Percentiles rank a stretch among this genome's conserved stretches.
phyloP scores from a whole-genome alignment of 2,113 vertebrate species.

The Hystrix cristata region DNA sequence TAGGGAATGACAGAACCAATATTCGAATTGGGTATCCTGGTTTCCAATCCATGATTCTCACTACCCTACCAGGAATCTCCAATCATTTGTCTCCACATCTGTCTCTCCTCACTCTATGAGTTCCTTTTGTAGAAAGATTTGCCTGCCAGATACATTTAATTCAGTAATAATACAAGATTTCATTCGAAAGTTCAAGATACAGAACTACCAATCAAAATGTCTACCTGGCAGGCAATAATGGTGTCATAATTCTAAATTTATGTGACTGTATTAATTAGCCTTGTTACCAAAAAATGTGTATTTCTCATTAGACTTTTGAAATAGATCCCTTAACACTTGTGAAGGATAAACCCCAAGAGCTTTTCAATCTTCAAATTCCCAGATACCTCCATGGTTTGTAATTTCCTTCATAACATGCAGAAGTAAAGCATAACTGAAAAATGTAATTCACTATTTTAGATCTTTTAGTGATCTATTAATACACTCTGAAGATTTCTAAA shows the following conservation, averaged over 20 bases:
- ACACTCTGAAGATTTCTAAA: slow-evolving; percentile 45
- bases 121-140: slow-evolving; percentile 32
- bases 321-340: slow-evolving; percentile 25
- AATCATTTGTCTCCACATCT: neutral
- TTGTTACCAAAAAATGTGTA: slow-evolving; percentile 37
- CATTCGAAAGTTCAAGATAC: slow-evolving; percentile 32
- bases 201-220: slow-evolving; percentile 41
- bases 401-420: slow-evolving; percentile 61
- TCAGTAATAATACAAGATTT: slow-evolving; percentile 45
- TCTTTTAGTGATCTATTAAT: slow-evolving; percentile 19
- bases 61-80: neutral
- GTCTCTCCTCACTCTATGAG: neutral
- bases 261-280: slow-evolving; percentile 9
- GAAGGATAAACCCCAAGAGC: neutral
- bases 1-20: neutral
- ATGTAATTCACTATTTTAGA: slow-evolving; percentile 42
- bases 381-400: neutral
- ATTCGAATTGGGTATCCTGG: neutral
- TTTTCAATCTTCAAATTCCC: slow-evolving; percentile 50
- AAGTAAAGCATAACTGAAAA: slow-evolving; percentile 65
- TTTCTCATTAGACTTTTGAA: slow-evolving; percentile 63
- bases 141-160: slow-evolving; percentile 43
- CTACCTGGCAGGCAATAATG: neutral
- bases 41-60: neutral
- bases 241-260: slow-evolving; percentile 23